Conservation (phyloP, 1,140 invertebrate genomes). For the Chlorops oryzae region DNA sequence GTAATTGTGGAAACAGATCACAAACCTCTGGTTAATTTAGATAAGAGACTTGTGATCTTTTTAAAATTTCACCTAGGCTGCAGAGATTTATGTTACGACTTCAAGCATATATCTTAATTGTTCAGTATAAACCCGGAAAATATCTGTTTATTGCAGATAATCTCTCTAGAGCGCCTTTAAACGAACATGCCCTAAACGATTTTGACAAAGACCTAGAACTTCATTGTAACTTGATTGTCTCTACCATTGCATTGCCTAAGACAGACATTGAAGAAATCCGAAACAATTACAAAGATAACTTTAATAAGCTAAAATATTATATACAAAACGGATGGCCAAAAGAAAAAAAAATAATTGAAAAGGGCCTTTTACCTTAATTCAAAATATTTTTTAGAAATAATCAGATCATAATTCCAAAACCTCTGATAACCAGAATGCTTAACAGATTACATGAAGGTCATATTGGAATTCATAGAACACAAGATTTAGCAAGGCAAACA, state of each 20-base stretch:
- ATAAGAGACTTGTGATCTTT: constrained; percentile 47
- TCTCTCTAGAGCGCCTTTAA: constrained; percentile 16
- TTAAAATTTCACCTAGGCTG: constrained; percentile 36
- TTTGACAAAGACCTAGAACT: constrained; percentile 35
- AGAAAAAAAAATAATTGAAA: constrained; percentile 22
- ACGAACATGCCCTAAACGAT: neutral
- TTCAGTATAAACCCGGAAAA: constrained; percentile 48
- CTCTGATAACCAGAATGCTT: constrained; percentile 25
- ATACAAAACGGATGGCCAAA: constrained; percentile 46
- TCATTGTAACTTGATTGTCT: constrained; percentile 17
- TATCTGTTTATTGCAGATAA: constrained; percentile 48
- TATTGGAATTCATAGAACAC: constrained; percentile 43
- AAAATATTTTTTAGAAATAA: constrained; percentile 36
- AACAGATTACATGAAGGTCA: constrained; percentile 47
- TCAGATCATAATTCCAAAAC: constrained; percentile 40
- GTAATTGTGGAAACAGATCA: constrained; percentile 48
- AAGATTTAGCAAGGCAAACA: constrained; percentile 36
- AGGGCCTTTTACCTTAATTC: constrained; percentile 30
- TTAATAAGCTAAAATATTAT: constrained; percentile 21
- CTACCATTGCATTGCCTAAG: constrained; percentile 22
- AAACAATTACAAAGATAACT: constrained; percentile 23
- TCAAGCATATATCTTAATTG: constrained; percentile 42
- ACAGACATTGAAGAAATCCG: constrained; percentile 25
- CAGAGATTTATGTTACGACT: constrained; percentile 39
- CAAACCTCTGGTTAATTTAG: constrained; percentile 47